Evolutionary conservation across 2,888 invertebrate genomes (phyloP).

Genomic region (Gnatocerus cornutus): DNA sequence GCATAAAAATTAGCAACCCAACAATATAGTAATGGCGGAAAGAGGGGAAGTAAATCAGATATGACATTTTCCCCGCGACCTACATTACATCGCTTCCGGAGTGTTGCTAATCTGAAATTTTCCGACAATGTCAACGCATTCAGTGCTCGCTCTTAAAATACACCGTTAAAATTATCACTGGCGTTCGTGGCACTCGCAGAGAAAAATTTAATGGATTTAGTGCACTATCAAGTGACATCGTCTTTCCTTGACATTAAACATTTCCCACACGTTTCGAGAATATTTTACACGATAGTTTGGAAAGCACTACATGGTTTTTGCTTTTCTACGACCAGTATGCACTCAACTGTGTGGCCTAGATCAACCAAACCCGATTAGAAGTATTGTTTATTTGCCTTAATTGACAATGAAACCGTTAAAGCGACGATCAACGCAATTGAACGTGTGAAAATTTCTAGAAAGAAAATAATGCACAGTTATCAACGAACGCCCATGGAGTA

Average conservation of each 20-base stretch:
- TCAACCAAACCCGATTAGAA: slow-evolving; percentile 29
- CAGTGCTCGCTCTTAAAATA: slow-evolving; percentile 24
- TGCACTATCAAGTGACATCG: slow-evolving; percentile 9
- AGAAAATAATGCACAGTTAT: slow-evolving; percentile 16
- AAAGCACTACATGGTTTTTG: slow-evolving; percentile 28
- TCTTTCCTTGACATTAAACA: slow-evolving; percentile 14
- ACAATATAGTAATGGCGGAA: no score
- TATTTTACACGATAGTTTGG: slow-evolving; percentile 32
- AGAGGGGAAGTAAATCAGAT: no score
- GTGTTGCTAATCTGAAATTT: background rate
- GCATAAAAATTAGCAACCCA: no score
- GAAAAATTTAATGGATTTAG: slow-evolving; percentile 22
- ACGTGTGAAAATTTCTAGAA: slow-evolving; percentile 27
- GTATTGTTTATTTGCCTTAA: slow-evolving; percentile 38
- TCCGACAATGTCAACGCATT: slow-evolving; percentile 1
- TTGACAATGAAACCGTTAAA: slow-evolving; percentile 40
- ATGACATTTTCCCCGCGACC: background rate
- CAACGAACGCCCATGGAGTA: background rate
- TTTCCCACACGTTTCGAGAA: slow-evolving; percentile 18
- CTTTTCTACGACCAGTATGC: slow-evolving; percentile 34
- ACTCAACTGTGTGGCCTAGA: slow-evolving; percentile 42
- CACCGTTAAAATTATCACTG: slow-evolving; percentile 23
- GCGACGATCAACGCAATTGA: slow-evolving; percentile 23
- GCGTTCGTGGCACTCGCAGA: slow-evolving; percentile 5
- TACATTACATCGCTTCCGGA: slow-evolving; percentile 1